Evolutionary conservation across 2,888 invertebrate species (phyloP).

Genomic region (Oligia strigilis): DNA sequence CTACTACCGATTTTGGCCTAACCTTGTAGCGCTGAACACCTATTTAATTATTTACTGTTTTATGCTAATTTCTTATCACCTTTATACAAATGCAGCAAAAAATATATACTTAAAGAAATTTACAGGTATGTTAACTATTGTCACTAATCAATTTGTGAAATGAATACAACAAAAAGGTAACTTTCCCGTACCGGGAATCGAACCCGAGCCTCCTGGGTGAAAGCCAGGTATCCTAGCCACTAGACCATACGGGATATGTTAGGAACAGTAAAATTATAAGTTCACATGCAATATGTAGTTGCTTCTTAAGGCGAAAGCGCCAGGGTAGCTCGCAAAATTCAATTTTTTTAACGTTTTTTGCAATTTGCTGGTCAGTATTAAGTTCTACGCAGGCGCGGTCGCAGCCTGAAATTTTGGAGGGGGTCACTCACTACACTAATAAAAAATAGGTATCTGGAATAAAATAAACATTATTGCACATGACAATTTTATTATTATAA

Average conservation of each 20-base stretch:
- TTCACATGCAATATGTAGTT: neutral
- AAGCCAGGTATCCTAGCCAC: constrained; percentile 94
- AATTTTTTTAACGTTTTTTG: no score
- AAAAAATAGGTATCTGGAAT: no score
- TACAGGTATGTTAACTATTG: neutral
- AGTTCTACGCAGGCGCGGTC: no score
- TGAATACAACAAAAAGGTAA: neutral
- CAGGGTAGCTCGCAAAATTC: no score
- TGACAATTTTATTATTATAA: no score
- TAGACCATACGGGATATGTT: constrained; percentile 79
- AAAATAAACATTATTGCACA: no score
- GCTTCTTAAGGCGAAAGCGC: no score
- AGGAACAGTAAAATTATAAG: fast-evolving
- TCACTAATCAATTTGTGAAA: neutral
- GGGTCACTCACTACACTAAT: no score
- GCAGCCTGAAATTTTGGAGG: no score
- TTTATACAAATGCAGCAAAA: neutral
- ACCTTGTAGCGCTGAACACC: neutral
- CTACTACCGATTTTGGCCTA: no score
- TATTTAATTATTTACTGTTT: neutral
- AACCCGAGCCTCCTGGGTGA: constrained; percentile 94
- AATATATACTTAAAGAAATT: neutral
- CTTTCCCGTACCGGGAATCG: constrained; percentile 90
- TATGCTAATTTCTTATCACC: no score
- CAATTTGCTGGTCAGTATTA: no score